Evolutionary conservation across 2,888 invertebrate species (phyloP).

Genomic region (Dolomedes plantarius): DNA sequence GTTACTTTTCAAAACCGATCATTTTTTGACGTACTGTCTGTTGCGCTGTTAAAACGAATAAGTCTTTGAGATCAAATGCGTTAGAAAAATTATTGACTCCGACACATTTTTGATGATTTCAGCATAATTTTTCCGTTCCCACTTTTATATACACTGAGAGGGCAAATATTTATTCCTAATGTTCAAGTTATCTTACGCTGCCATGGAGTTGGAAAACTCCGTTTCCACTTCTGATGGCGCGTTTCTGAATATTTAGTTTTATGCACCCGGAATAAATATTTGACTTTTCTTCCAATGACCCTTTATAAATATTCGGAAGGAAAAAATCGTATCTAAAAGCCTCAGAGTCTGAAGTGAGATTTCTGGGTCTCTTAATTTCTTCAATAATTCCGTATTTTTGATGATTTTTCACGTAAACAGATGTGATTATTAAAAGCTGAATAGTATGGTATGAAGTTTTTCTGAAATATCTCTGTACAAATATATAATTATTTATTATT

Average conservation of each 20-base stretch:
- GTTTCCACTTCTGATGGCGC: background rate
- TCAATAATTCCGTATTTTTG: too few species aligned
- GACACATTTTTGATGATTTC: too few species aligned
- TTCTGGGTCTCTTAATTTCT: background rate
- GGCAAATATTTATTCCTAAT: background rate
- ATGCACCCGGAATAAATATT: background rate
- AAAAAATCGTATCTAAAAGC: background rate
- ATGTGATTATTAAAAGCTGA: too few species aligned
- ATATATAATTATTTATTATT: too few species aligned
- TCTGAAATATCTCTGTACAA: too few species aligned
- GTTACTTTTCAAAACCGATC: too few species aligned
- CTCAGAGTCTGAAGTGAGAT: background rate
- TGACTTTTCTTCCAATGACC: background rate
- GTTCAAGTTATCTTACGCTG: background rate
- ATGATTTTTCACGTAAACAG: too few species aligned
- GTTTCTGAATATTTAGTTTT: conserved; percentile 2
- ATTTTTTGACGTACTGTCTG: too few species aligned
- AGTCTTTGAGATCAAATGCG: too few species aligned
- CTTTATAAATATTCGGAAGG: background rate
- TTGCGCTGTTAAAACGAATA: too few species aligned
- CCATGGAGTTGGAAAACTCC: background rate
- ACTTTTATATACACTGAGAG: background rate
- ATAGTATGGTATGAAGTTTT: too few species aligned
- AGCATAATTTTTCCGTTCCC: background rate
- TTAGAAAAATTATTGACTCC: too few species aligned